Conservation (phyloP, 2,113 vertebrate genomes). For the Leiothrix lutea region DNA sequence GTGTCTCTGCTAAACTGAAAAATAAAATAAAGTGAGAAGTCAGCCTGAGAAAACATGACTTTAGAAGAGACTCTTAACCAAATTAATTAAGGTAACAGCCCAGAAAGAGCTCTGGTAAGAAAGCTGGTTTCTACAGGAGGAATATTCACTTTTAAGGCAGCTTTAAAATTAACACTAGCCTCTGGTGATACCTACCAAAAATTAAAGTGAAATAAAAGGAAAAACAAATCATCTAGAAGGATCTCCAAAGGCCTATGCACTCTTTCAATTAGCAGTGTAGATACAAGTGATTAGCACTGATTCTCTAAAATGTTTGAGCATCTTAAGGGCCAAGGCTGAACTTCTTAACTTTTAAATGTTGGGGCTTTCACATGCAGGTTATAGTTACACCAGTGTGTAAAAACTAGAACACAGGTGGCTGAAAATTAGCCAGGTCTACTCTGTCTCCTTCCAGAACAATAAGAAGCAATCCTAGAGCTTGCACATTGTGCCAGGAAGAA, state of each 20-base stretch:
- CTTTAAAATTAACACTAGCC: neutral
- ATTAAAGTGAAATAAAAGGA: neutral
- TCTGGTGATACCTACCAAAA: neutral
- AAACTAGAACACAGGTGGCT: neutral
- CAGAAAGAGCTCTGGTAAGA: neutral
- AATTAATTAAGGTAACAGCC: neutral
- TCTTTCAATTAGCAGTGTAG: neutral
- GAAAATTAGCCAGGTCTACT: neutral
- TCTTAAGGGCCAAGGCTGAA: neutral
- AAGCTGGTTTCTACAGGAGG: neutral
- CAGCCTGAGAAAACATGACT: neutral
- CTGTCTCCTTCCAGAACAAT: neutral
- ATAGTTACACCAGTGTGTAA: too few relatives aligned
- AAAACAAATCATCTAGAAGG: neutral
- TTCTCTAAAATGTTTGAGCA: rapidly evolving
- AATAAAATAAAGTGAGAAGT: neutral
- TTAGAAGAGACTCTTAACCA: neutral
- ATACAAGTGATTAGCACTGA: neutral
- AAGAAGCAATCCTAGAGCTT: neutral
- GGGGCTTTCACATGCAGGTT: neutral
- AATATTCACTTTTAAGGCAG: neutral
- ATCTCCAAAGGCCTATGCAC: neutral
- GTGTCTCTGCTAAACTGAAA: neutral
- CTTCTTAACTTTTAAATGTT: neutral
- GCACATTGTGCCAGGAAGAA: neutral